Percentiles rank a stretch among this genome's conserved stretches.
Conservation (phyloP, 2,113 vertebrate species). For the Cyphomyrus discorhynchus region DNA sequence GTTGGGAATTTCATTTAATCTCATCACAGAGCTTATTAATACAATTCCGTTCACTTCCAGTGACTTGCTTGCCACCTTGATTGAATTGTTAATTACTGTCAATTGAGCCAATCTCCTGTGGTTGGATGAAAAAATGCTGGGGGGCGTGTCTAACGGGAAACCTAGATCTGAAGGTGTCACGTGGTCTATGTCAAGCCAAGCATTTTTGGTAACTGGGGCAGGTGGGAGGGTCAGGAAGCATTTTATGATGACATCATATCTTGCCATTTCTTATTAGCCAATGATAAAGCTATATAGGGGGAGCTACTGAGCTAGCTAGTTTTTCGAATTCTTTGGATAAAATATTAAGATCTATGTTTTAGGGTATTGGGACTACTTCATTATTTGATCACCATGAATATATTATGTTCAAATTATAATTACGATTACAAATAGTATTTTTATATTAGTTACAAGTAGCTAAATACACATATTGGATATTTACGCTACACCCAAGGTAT, state of each 20-base stretch:
- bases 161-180: background rate
- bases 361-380: background rate
- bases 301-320: conserved; percentile 13
- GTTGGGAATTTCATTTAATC: conserved; percentile 2
- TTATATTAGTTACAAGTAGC: background rate
- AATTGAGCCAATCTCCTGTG: background rate
- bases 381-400: background rate
- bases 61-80: background rate
- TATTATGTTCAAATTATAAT: background rate
- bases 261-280: conserved; percentile 13
- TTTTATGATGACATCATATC: conserved; percentile 20
- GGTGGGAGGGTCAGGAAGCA: conserved; percentile 9
- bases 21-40: background rate
- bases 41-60: background rate
- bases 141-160: conserved; percentile 23
- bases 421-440: background rate
- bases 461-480: background rate
- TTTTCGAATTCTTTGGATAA: background rate
- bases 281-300: conserved; percentile 9
- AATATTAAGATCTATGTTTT: background rate
- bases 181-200: conserved; percentile 3
- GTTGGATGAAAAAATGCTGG: background rate
- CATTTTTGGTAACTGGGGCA: conserved; percentile 22
- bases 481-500: background rate
- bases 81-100: conserved; percentile 14